A percentile compares a stretch with the other conserved stretches of the same genome.
phyloP scores from a whole-genome alignment of 2,797 vertebrate genomes.

The Ctenopoma kingsleyae region DNA sequence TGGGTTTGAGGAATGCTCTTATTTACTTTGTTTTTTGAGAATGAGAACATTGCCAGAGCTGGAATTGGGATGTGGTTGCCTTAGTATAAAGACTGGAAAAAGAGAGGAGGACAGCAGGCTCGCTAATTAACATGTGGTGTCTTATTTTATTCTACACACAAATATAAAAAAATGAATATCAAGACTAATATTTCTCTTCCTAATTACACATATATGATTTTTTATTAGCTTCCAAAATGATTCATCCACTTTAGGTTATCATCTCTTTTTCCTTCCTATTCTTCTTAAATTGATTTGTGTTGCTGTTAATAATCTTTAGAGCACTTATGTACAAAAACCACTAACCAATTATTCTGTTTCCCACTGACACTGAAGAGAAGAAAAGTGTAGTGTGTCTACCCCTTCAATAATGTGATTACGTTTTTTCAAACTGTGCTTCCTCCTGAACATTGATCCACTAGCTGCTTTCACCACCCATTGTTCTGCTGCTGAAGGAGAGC shows the following conservation, averaged over 20 bases:
- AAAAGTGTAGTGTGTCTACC: slow-evolving; percentile 54
- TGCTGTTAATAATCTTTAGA: slow-evolving; percentile 32
- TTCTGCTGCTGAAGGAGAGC: slow-evolving; percentile 58
- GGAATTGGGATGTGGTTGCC: background rate
- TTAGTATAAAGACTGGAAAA: slow-evolving; percentile 2
- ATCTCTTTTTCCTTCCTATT: background rate
- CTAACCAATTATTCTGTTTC: slow-evolving; percentile 45
- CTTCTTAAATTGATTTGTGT: slow-evolving; percentile 24
- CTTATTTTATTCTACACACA: background rate
- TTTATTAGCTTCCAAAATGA: slow-evolving; percentile 16
- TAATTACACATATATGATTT: slow-evolving; percentile 32
- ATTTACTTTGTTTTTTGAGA: background rate
- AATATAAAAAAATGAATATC: background rate
- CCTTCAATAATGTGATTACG: slow-evolving; percentile 59
- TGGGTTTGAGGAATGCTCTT: slow-evolving; percentile 1
- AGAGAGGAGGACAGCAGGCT: background rate
- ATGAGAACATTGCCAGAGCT: background rate
- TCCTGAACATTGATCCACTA: slow-evolving; percentile 64
- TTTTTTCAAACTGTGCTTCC: slow-evolving; percentile 42
- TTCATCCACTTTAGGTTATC: slow-evolving; percentile 7
- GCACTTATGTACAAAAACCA: slow-evolving; percentile 6
- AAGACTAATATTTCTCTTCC: background rate
- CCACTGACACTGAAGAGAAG: slow-evolving; percentile 46
- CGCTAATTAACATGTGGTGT: background rate
- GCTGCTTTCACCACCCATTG: slow-evolving; percentile 57